A percentile compares a stretch with the other conserved stretches of the same genome.
phyloP scores from a whole-genome alignment of 2,797 vertebrate genomes.

The Myotis myotis region DNA sequence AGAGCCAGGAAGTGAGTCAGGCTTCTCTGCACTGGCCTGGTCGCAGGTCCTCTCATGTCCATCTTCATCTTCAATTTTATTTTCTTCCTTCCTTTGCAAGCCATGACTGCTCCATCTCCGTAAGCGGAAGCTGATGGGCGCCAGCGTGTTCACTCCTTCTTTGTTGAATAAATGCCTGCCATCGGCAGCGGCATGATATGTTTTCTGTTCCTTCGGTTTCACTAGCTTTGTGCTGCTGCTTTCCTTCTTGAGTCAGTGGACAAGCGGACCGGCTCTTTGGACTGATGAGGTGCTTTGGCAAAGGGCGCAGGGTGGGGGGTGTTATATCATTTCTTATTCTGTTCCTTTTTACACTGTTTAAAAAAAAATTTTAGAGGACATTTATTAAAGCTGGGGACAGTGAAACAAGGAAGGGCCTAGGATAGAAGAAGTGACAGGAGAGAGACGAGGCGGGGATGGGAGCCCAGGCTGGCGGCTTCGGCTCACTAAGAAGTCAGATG shows the following conservation, averaged over 20 bases:
- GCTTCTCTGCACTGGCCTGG: slow-evolving; percentile 64
- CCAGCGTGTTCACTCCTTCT: neutral
- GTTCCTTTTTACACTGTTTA: neutral
- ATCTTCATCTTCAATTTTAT: slow-evolving; percentile 63
- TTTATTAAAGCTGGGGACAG: neutral
- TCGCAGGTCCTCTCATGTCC: slow-evolving; percentile 54
- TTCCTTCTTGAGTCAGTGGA: neutral
- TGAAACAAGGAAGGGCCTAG: neutral
- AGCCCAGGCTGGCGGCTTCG: neutral
- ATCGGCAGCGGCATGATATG: neutral
- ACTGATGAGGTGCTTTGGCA: neutral
- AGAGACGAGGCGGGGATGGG: neutral
- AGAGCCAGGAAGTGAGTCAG: slow-evolving; percentile 78
- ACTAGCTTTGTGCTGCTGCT: neutral
- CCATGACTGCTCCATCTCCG: slow-evolving; percentile 51
- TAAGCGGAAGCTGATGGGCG: neutral
- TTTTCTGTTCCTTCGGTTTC: neutral
- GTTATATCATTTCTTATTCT: neutral
- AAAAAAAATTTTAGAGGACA: neutral
- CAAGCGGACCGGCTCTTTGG: neutral
- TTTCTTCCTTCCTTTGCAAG: slow-evolving; percentile 62
- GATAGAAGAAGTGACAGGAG: neutral
- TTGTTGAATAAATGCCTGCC: neutral
- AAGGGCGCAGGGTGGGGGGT: too few relatives aligned
- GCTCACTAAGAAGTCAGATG: neutral